A percentile compares a stretch with the other conserved stretches of the same genome.
Evolutionary conservation across 2,888 invertebrate genomes (phyloP).

Genomic region (Corbicula japonica): DNA sequence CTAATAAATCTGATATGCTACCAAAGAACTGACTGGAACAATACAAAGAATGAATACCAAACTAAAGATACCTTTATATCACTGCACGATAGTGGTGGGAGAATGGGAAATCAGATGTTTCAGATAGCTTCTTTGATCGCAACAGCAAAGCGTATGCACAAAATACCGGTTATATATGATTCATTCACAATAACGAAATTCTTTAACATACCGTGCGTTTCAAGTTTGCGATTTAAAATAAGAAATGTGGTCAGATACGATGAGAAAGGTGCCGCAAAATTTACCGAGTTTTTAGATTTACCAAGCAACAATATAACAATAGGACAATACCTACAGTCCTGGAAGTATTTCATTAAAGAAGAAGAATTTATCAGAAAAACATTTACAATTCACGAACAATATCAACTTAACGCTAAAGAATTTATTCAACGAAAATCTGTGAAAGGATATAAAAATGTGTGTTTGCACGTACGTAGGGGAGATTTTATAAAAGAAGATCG

Average conservation of each 20-base stretch:
- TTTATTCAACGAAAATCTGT: slow-evolving; percentile 7
- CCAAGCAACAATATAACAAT: slow-evolving; percentile 60
- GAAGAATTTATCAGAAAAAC: slow-evolving; percentile 41
- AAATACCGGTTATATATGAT: slow-evolving; percentile 48
- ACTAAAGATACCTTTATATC: no score
- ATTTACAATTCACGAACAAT: slow-evolving; percentile 57
- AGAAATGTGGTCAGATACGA: neutral
- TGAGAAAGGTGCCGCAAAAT: neutral
- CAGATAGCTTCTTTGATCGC: slow-evolving; percentile 64
- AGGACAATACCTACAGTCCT: slow-evolving; percentile 68
- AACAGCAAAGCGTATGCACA: slow-evolving; percentile 48
- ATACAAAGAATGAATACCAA: no score
- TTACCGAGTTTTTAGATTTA: neutral
- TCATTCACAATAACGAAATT: slow-evolving; percentile 32
- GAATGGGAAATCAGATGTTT: slow-evolving; percentile 71
- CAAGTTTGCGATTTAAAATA: neutral
- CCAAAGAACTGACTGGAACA: no score
- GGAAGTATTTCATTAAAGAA: slow-evolving; percentile 69
- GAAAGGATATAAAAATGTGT: slow-evolving; percentile 42
- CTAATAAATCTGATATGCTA: no score
- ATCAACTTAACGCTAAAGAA: slow-evolving; percentile 42
- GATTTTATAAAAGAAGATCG: slow-evolving; percentile 69
- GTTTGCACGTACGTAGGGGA: slow-evolving; percentile 69
- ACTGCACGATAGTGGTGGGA: slow-evolving; percentile 36
- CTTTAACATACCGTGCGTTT: slow-evolving; percentile 44